These are phyloP conservation scores for Denticeps clupeoides DNA, from an alignment of 2,797 vertebrate species.

Conservation along the genomic window DNA sequence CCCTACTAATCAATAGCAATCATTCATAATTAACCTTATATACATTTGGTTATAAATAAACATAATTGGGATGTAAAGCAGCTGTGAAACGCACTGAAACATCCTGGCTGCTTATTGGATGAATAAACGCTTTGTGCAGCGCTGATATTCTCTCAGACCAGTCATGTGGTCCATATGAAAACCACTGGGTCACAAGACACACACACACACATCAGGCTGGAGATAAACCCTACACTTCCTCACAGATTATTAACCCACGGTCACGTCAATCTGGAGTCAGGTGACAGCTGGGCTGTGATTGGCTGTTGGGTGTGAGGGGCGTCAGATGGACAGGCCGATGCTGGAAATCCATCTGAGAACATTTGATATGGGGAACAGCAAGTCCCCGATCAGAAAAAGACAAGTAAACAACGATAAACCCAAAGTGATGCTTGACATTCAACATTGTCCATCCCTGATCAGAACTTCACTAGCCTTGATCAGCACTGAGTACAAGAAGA, in stretches of 20 bases:
- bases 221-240: no score
- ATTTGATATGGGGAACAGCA: background rate
- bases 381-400: background rate
- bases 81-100: no score
- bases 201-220: background rate
- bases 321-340: background rate
- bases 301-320: background rate
- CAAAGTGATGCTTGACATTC: no score
- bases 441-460: no score
- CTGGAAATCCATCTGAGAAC: background rate
- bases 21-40: no score
- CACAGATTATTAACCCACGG: no score
- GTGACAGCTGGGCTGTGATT: background rate
- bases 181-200: conserved; percentile 25
- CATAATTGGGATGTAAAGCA: no score
- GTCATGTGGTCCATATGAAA: conserved; percentile 25
- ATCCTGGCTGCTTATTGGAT: conserved; percentile 16
- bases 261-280: no score
- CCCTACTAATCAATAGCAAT: no score
- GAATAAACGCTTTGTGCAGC: conserved; percentile 15
- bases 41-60: no score
- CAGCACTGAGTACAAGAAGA: no score
- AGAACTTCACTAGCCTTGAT: no score
- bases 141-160: conserved; percentile 11
- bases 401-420: conserved; percentile 4